Evolutionary conservation across 2,113 vertebrate genomes (phyloP), one percentile per base, ranked within the genome.

Genomic region (Cynoglossus semilaevis): DNA sequence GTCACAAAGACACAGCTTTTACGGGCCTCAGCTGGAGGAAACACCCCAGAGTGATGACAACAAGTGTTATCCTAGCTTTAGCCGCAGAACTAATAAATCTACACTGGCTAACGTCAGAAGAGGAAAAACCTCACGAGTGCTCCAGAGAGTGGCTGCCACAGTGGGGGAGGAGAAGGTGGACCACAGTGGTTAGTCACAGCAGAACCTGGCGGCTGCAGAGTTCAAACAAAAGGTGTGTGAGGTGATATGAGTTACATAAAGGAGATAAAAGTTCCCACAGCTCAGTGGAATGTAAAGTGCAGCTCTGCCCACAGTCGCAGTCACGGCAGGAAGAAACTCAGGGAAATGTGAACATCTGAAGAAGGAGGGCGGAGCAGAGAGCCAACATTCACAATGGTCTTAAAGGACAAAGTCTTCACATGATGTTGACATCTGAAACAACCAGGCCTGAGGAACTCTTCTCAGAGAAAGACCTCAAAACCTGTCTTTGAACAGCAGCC

Each of bases 11-110:
- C 56, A 66, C 19, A 77, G 67, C 71, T 82, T 86, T 89, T 85
- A 87, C 17, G 67, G 67, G 74, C 53, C 72, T 71, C 82, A 82
- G 84, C 80, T 86, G 82, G 66, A 81, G 83, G 88, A 85, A 89
- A 89, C 85, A 88, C 85, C 88, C 86, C 79, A 69, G 81, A 85
- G 88, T 81, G 85, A 85, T 82, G 83, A 86, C 85, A 85, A 86
- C 85, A 70, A 85, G 72, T 69, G 85, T 86, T 72, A 76, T 75
- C 72, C 76, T 50, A 60, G 71, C 77, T 55, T 68, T 41, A 44
- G 80, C 83, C 86, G 50, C 85, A 82, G 67, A 76, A 52, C 85
- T 79, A 85, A 87, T 85, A 87, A 88, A 87, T 63, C 79, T 40
- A 63, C 53, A 34, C 83, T 44, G 46, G 76, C 72, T 70, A 50